Base-by-base conservation (phyloP, 2,888 invertebrate genomes). In the Hypercompe scribonia region DNA sequence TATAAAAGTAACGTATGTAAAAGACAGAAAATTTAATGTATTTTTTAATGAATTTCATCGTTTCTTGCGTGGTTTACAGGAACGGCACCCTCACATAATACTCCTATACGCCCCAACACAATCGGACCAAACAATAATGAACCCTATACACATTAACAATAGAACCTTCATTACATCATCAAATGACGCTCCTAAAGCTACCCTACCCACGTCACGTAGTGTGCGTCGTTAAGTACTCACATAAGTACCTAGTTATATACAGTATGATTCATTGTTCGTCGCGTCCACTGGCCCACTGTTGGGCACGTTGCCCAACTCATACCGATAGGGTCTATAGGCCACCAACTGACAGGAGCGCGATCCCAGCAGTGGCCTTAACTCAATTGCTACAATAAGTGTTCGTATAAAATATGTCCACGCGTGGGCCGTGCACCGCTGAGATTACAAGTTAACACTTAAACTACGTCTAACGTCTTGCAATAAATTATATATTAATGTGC, bases 151-250 rank as follows among this genome's bases (percentile, higher is more conserved):
- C n/a, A 54, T 31, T 21, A 66, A 24, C 10, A 46, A 46, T 66
- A 66, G 31, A 46, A 31, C 15, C 31, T 42, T 18, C 42, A 28
- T 24, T 66, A 46, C 31, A 39, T 65, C 39, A 39, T 42, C 31
- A 3, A 10, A 65, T 42, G 65, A 65, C 65, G 28, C 28, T 18
- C n/a, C 64, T 64, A 3, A 64, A 24, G 21, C 63, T 63, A 63
- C 24, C 24, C 24, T 24, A 64, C 5, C 13, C 5, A 31, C 28
- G 31, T 61, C 31, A 65, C 36, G 8, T 5, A 10, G 18, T 46
- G 66, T 46, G 66, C 66, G 66, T 66, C 66, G 66, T 66, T 65
- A 66, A 66, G 66, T 66, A 66, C 66, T 31, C 31, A 31, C 28
- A 31, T 42, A 42, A 42, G 65, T 66, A 31, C 31, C 58, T 31